Conservation (phyloP, 2,113 vertebrate genomes). For the Megaceryle torquata region DNA sequence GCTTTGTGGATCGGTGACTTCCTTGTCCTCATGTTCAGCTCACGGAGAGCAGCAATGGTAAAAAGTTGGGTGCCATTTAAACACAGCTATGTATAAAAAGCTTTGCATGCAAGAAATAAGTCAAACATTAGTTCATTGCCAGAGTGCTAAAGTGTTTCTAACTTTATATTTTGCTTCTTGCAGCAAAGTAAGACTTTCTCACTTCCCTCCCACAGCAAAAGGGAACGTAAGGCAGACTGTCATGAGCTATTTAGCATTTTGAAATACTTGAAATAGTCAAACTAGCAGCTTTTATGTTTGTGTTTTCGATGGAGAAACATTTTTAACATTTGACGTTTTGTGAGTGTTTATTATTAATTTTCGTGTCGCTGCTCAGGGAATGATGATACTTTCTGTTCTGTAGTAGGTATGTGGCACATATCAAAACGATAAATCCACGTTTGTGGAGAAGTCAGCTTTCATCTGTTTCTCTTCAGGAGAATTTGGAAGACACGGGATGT, state of each 20-base stretch:
- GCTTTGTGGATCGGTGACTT: not conserved
- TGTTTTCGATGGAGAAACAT: conserved; percentile 27
- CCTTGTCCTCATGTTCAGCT: not conserved
- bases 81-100: conserved; percentile 3
- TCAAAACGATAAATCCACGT: not conserved
- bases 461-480: not conserved
- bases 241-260: conserved; percentile 51
- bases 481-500: not conserved
- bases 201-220: conserved; percentile 56
- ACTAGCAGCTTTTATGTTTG: conserved; percentile 49
- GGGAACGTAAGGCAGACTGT: conserved; percentile 52
- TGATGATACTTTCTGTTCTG: not conserved
- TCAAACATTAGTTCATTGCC: conserved; percentile 37
- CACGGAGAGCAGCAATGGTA: not conserved
- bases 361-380: not conserved
- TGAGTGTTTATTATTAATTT: conserved; percentile 54
- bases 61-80: not conserved
- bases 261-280: conserved; percentile 54
- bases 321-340: conserved; percentile 39
- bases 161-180: conserved; percentile 56
- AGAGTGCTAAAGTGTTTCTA: conserved; percentile 56
- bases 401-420: not conserved
- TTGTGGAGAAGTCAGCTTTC: not conserved
- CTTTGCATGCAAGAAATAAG: conserved; percentile 30
- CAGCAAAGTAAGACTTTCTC: conserved; percentile 48